A percentile compares a stretch with the other conserved stretches of the same genome.
Conservation (phyloP, 2,888 invertebrate genomes). For the Chalcosyrphus nemorum region DNA sequence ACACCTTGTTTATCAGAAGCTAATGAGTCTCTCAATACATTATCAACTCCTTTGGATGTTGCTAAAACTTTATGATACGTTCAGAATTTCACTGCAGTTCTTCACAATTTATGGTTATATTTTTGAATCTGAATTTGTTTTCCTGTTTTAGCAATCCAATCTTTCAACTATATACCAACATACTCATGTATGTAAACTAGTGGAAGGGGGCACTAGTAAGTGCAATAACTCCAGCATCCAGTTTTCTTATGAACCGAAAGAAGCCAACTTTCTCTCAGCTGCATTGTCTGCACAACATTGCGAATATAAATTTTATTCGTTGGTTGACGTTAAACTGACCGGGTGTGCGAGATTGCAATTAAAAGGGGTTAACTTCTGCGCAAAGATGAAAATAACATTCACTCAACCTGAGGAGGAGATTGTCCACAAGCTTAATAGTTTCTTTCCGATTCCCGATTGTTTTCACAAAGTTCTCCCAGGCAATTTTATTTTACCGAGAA, state of each 20-base stretch:
- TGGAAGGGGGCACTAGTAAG: slow-evolving; percentile 13
- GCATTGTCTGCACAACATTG: slow-evolving; percentile 4
- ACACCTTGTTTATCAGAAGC: too few relatives aligned
- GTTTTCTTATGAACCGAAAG: slow-evolving; percentile 19
- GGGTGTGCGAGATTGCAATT: slow-evolving; percentile 5
- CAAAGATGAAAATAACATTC: slow-evolving; percentile 81
- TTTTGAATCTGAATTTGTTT: too few relatives aligned
- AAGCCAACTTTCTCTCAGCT: slow-evolving; percentile 49
- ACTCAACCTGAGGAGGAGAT: slow-evolving; percentile 85
- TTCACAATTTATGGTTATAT: too few relatives aligned
- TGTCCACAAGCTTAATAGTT: slow-evolving; percentile 85
- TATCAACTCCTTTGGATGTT: too few relatives aligned
- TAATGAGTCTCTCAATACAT: too few relatives aligned
- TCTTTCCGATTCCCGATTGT: slow-evolving; percentile 87
- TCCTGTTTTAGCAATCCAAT: too few relatives aligned
- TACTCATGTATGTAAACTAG: too few relatives aligned
- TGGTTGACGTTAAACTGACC: slow-evolving; percentile 3
- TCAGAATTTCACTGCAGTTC: too few relatives aligned
- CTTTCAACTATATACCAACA: too few relatives aligned
- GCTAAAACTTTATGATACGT: too few relatives aligned
- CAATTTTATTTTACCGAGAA: slow-evolving; percentile 86
- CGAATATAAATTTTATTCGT: background rate
- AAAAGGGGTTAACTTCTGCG: background rate
- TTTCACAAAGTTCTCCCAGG: slow-evolving; percentile 90
- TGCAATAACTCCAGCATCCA: slow-evolving; percentile 39